phyloP scores from a whole-genome alignment of 2,113 vertebrate species.

The Amphiprion ocellaris region DNA sequence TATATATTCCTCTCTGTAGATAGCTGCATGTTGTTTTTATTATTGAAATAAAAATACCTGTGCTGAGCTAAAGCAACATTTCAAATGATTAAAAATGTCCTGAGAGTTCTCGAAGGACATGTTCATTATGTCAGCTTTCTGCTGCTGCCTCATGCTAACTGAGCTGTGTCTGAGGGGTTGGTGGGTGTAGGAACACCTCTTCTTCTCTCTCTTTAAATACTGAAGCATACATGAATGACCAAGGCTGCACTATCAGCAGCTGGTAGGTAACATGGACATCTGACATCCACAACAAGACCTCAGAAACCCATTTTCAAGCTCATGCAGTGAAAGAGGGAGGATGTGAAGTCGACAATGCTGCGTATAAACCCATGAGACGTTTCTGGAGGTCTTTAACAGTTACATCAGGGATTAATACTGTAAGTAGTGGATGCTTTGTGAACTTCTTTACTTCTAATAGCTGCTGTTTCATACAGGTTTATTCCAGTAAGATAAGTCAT shows the following conservation, averaged over 20 bases:
- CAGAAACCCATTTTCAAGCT: background rate
- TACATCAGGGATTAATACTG: conserved; percentile 12
- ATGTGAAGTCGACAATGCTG: conserved; percentile 13
- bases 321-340: background rate
- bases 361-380: background rate
- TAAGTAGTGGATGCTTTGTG: conserved; percentile 41
- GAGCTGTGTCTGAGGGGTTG: conserved; percentile 40
- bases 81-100: conserved; percentile 30
- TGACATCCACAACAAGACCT: background rate
- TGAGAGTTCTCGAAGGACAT: background rate
- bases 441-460: background rate
- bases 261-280: conserved; percentile 26
- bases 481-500: background rate
- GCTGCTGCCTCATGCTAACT: conserved; percentile 27
- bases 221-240: conserved; percentile 33
- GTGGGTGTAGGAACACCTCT: conserved; percentile 34
- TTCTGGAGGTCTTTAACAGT: background rate
- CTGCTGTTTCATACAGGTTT: background rate
- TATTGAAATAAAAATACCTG: background rate
- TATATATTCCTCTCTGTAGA: background rate
- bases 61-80: background rate
- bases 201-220: conserved; percentile 57
- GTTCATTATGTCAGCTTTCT: conserved; percentile 20
- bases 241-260: conserved; percentile 5
- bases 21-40: background rate